Evolutionary conservation across 1,140 invertebrate genomes (phyloP).

Genomic region (Drosophila pseudoananassae): DNA sequence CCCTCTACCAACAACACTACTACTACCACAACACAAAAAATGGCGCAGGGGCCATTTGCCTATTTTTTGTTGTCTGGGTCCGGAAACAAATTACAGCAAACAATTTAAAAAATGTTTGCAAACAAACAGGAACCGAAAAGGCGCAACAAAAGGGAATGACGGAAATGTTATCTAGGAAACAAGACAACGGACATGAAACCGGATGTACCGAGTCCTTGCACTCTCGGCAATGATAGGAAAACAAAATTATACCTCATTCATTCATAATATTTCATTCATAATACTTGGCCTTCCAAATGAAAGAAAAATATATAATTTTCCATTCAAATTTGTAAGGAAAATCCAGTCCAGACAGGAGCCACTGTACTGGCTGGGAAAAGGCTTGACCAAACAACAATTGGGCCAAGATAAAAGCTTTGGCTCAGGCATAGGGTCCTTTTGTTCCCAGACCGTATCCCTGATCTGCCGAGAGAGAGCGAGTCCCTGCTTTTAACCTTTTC

Average conservation of each 20-base stretch:
- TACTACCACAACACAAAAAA: conserved; percentile 34
- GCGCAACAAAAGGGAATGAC: conserved; percentile 51
- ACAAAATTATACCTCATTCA: conserved; percentile 4
- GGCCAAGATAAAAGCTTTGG: conserved; percentile 66
- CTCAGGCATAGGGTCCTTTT: conserved; percentile 9
- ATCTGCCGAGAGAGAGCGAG: too few species aligned
- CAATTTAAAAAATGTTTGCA: conserved; percentile 83
- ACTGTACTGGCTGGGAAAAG: conserved; percentile 30
- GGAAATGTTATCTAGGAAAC: conserved; percentile 75
- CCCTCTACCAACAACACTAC: conserved; percentile 17
- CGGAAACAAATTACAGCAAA: conserved; percentile 82
- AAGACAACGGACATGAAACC: conserved; percentile 48
- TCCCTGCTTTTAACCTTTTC: conserved; percentile 68
- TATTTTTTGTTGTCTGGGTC: conserved; percentile 53
- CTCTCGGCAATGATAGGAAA: not conserved
- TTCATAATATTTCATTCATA: conserved; percentile 6
- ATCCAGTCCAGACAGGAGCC: not conserved
- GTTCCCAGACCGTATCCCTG: conserved; percentile 2
- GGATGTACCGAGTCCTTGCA: conserved; percentile 29
- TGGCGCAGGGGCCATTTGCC: conserved; percentile 71
- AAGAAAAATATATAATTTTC: conserved; percentile 1
- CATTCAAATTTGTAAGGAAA: not conserved
- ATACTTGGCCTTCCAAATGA: not conserved
- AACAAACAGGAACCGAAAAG: conserved; percentile 61
- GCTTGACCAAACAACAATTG: conserved; percentile 45